Evolutionary conservation across 2,113 vertebrate species (phyloP).

Genomic region (Eolophus roseicapilla): DNA sequence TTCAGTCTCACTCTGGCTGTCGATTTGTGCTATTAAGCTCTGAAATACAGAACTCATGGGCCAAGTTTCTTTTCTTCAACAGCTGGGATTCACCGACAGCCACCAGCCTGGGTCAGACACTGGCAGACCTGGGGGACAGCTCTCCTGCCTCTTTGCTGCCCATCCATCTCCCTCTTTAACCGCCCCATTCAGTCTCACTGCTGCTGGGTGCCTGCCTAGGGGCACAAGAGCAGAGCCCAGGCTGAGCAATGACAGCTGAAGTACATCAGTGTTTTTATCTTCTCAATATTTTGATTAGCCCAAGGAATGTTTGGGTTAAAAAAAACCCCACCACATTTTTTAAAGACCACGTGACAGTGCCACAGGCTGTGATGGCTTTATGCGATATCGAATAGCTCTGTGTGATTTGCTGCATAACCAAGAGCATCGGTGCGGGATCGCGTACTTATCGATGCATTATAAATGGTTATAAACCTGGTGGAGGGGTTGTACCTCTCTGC

Average conservation of each 20-base stretch:
- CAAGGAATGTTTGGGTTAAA: neutral
- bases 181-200: rapidly evolving
- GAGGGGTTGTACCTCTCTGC: neutral
- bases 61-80: conserved; percentile 29
- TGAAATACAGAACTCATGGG: neutral
- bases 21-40: conserved; percentile 1
- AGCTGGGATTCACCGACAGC: neutral
- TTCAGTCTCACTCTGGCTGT: conserved; percentile 14
- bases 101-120: neutral
- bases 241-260: neutral
- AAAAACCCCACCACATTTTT: neutral
- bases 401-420: rapidly evolving
- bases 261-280: neutral
- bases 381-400: neutral
- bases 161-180: neutral
- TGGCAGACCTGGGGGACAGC: neutral
- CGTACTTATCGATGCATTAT: neutral
- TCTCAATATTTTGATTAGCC: conserved; percentile 4
- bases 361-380: neutral
- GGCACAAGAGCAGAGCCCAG: neutral
- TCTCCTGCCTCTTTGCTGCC: neutral
- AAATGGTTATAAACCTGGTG: neutral
- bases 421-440: rapidly evolving
- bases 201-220: neutral
- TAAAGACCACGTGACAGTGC: neutral